phyloP scores from a whole-genome alignment of 2,888 invertebrate species.

The Seladonia tumulorum region DNA sequence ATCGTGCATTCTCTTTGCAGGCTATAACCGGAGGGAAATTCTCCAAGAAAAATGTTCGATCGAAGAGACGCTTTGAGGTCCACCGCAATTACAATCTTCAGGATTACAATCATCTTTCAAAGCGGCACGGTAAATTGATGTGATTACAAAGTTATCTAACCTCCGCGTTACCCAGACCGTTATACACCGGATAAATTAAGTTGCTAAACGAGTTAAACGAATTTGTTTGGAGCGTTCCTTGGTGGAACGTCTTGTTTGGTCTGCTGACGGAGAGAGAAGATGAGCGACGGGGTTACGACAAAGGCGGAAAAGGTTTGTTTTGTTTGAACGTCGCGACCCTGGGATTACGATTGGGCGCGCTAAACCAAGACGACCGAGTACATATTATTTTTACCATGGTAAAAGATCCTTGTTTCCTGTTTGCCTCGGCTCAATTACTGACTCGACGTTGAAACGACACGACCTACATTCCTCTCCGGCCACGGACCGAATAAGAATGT shows the following conservation, averaged over 20 bases:
- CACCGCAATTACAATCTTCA: neutral
- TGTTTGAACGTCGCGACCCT: conserved; percentile 7
- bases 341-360: neutral
- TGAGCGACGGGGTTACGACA: neutral
- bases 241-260: neutral
- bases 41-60: neutral
- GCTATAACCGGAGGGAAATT: neutral
- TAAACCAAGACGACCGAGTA: neutral
- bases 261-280: neutral
- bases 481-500: conserved; percentile 55
- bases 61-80: neutral
- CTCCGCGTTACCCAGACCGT: neutral
- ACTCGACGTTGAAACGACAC: conserved; percentile 52
- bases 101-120: neutral
- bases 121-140: neutral
- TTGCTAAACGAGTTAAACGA: neutral
- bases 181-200: neutral
- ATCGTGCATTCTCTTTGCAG: neutral
- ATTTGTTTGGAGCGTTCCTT: neutral
- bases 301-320: neutral
- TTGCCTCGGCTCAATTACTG: conserved; percentile 57
- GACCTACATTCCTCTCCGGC: conserved; percentile 64
- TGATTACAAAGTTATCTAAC: neutral
- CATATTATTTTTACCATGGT: conserved; percentile 42
- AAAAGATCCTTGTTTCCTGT: conserved; percentile 27